Percentiles rank a stretch among this genome's conserved stretches.
Evolutionary conservation across 2,888 invertebrate genomes (phyloP).

Genomic region (Ephialtes manifestator): DNA sequence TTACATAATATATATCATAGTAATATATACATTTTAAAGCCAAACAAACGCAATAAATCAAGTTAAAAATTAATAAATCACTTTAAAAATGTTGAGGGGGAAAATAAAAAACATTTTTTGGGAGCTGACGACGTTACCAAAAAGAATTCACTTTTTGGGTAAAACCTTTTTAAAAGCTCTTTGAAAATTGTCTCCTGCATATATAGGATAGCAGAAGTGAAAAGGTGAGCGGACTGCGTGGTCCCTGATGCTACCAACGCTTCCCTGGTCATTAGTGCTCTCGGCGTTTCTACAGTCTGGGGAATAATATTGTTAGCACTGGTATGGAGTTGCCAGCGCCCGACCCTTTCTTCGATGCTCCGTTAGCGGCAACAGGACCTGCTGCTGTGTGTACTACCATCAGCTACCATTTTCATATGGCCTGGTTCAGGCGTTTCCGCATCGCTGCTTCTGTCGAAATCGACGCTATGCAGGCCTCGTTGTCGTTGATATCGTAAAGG

Average conservation of each 20-base stretch:
- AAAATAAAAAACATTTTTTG: too few species aligned
- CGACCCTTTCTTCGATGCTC: slow-evolving; percentile 35
- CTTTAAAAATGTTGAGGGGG: too few species aligned
- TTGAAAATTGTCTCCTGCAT: background rate
- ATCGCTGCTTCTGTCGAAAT: slow-evolving; percentile 10
- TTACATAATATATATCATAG: too few species aligned
- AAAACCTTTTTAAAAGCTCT: background rate
- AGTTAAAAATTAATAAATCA: too few species aligned
- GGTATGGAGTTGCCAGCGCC: slow-evolving; percentile 28
- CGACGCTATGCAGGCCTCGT: background rate
- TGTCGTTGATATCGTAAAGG: background rate
- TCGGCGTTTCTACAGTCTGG: slow-evolving; percentile 52
- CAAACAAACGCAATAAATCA: too few species aligned
- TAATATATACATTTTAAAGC: too few species aligned
- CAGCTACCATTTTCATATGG: background rate
- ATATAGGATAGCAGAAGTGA: background rate
- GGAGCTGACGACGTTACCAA: background rate
- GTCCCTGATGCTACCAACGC: slow-evolving; percentile 38
- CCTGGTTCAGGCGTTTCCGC: background rate
- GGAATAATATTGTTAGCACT: slow-evolving; percentile 57
- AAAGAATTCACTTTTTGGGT: background rate
- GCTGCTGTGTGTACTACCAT: background rate
- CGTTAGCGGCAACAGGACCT: slow-evolving; percentile 15
- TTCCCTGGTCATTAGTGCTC: slow-evolving; percentile 57
- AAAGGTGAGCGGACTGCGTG: background rate